These are phyloP conservation scores for Sardinella longiceps DNA, from an alignment of 2,797 vertebrate species.

Conservation along the genomic window DNA sequence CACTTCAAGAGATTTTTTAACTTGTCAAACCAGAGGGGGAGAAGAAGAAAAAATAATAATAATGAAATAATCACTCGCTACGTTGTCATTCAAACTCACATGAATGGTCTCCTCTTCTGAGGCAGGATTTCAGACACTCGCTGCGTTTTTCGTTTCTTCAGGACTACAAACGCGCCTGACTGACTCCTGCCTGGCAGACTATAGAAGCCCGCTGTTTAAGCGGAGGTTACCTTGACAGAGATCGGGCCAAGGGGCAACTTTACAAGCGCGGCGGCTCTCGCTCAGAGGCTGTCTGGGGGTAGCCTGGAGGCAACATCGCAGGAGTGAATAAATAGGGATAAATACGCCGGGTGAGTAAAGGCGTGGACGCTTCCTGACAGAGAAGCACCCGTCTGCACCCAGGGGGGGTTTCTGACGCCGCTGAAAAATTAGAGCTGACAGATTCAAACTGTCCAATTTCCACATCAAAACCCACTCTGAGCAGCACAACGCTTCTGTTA, in stretches of 20 bases:
- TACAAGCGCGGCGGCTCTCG: constrained; percentile 19
- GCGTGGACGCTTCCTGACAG: constrained; percentile 55
- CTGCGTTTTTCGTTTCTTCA: constrained; percentile 17
- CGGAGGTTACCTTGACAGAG: constrained; percentile 47
- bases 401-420: constrained; percentile 83
- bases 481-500: constrained; percentile 81
- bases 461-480: constrained; percentile 89
- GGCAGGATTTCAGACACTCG: constrained; percentile 31
- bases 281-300: constrained; percentile 26
- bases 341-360: constrained; percentile 61
- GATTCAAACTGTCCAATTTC: constrained; percentile 96
- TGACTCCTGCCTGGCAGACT: constrained; percentile 48
- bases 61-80: constrained; percentile 49
- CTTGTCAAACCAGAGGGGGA: background rate
- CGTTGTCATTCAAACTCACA: constrained; percentile 54
- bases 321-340: constrained; percentile 65
- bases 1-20: constrained; percentile 30
- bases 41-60: constrained; percentile 30
- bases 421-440: constrained; percentile 93
- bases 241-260: constrained; percentile 42
- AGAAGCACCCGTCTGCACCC: constrained; percentile 63
- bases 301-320: background rate
- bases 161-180: constrained; percentile 49
- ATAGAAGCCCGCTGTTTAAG: constrained; percentile 56
- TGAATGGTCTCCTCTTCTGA: constrained; percentile 53